Evolutionary conservation across 2,888 invertebrate species (phyloP).

Genomic region (Agriotes lineatus): DNA sequence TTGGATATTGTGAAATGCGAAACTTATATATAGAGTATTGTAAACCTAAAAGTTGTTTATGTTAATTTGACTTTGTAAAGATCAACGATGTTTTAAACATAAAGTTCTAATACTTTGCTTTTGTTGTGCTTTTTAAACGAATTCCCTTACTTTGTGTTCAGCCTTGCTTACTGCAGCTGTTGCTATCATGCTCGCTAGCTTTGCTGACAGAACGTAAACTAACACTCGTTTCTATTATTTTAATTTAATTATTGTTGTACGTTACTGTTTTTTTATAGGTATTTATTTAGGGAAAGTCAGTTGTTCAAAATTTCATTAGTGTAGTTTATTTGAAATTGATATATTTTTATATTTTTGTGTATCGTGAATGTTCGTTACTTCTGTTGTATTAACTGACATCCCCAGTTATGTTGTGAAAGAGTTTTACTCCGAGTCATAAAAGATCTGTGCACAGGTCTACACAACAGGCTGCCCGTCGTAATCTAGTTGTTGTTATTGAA

Average conservation of each 20-base stretch:
- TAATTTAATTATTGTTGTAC: conserved; percentile 56
- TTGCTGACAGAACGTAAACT: conserved; percentile 60
- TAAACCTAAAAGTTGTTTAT: not conserved
- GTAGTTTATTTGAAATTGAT: conserved; percentile 56
- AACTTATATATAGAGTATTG: not conserved
- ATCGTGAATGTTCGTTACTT: conserved; percentile 55
- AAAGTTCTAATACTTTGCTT: conserved; percentile 8
- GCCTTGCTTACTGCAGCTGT: conserved; percentile 56
- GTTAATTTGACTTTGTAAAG: not conserved
- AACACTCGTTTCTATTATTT: conserved; percentile 54
- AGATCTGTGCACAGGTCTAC: conserved; percentile 51
- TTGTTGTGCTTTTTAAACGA: conserved; percentile 35
- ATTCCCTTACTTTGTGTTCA: conserved; percentile 22
- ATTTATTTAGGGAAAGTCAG: conserved; percentile 60
- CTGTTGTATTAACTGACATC: conserved; percentile 48
- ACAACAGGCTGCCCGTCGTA: conserved; percentile 62
- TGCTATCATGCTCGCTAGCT: conserved; percentile 58
- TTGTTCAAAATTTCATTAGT: conserved; percentile 56
- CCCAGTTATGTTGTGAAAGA: conserved; percentile 46
- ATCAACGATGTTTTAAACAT: not conserved
- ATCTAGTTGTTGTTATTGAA: conserved; percentile 67
- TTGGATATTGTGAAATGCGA: conserved; percentile 2
- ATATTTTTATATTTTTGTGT: conserved; percentile 59
- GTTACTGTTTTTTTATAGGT: conserved; percentile 50
- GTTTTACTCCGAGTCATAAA: conserved; percentile 43